Evolutionary conservation across 1,140 invertebrate species (phyloP), one percentile per base, ranked within the genome.

Genomic region (Aphis craccivora): DNA sequence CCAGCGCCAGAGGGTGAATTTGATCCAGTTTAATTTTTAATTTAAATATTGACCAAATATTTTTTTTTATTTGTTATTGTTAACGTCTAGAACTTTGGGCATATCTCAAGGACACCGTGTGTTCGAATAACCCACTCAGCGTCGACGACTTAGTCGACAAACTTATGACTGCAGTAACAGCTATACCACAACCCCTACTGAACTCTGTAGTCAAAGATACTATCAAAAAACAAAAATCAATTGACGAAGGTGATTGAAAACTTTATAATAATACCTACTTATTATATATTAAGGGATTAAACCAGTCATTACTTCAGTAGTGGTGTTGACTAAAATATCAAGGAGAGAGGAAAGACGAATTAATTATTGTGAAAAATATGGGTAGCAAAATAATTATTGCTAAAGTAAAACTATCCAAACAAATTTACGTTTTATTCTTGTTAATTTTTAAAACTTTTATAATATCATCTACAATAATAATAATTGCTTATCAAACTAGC

Each of bases 111-210:
- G 94, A 95, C 40, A 94, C 94, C 7, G 94, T 95, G 20, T 95
- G 95, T 95, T 94, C 95, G 95, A 91, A 96, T 95, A 95, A 94
- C 91, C 95, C 84, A 94, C 94, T 93, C 94, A 95, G 35, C 95
- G 95, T 94, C 91, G 95, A 94, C 94, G 95, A 95, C 95, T 95
- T 94, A 91, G 95, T 95, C 94, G 95, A 94, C 23, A 95, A 94
- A 94, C 91, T 94, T 45, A 93, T 95, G 83, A 94, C 94, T 45
- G 93, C 94, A 81, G 94, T 94, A 20, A 94, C 93, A 67, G 94
- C 94, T 37, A 95, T 95, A 93, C 95, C 95, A 37, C 94, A 94
- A 60, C 94, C 95, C n/a, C 94, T 94, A 81, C 35, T 95, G 40
- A 94, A 95, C 92, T 94, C 94, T n/a, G 94, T 95, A 0, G 94